These are phyloP conservation scores for Leuciscus waleckii DNA, from an alignment of 2,797 vertebrate species.

Conservation along the genomic window DNA sequence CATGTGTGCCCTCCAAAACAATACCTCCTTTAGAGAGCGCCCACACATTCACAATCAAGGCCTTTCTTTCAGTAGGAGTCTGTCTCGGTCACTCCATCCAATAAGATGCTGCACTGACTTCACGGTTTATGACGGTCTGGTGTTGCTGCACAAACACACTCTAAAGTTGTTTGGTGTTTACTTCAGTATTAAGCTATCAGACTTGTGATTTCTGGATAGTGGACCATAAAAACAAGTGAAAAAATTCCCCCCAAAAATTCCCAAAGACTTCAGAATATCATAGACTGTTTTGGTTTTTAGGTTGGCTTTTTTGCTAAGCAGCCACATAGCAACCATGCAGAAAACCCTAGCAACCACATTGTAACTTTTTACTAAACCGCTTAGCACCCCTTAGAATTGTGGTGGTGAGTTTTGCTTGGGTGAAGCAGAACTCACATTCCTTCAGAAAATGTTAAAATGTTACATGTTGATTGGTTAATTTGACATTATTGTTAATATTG, in stretches of 20 bases:
- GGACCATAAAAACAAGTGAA: neutral
- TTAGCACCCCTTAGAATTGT: neutral
- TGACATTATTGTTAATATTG: neutral
- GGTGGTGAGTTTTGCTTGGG: neutral
- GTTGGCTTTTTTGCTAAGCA: neutral
- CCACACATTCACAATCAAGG: slow-evolving; percentile 31
- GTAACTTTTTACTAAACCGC: neutral
- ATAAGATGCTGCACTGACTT: slow-evolving; percentile 22
- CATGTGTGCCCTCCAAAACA: slow-evolving; percentile 44
- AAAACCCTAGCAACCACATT: neutral
- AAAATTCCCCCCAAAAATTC: neutral
- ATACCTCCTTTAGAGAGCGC: slow-evolving; percentile 37
- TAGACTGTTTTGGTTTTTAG: neutral
- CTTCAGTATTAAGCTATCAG: neutral
- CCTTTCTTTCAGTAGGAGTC: slow-evolving; percentile 51
- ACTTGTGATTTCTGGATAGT: neutral
- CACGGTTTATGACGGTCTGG: neutral
- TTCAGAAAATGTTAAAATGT: neutral
- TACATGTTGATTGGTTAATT: neutral
- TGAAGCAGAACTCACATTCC: neutral
- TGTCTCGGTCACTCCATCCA: slow-evolving; percentile 30
- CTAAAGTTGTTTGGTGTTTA: neutral
- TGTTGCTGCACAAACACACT: neutral
- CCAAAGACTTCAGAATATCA: neutral
- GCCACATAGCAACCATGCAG: neutral